Evolutionary conservation across 2,888 invertebrate genomes (phyloP).

Genomic region (Protonemura montana): DNA sequence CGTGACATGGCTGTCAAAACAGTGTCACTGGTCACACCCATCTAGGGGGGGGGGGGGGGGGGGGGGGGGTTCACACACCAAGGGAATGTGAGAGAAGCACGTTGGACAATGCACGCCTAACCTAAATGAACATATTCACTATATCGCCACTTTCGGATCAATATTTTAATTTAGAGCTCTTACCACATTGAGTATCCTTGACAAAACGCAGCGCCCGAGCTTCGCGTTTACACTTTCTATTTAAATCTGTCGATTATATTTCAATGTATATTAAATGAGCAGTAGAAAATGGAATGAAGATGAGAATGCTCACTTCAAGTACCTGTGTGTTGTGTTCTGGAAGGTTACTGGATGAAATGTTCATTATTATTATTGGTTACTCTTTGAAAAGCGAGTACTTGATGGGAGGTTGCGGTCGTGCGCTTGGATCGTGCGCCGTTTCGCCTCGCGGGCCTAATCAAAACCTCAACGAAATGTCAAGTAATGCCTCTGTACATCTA

Average conservation of each 20-base stretch:
- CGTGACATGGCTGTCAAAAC: neutral
- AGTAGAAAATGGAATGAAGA: constrained; percentile 13
- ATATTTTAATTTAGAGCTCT: constrained; percentile 13
- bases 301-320: too few species aligned
- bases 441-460: neutral
- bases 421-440: neutral
- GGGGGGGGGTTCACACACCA: too few species aligned
- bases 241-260: neutral
- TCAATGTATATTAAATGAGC: neutral
- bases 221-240: constrained; percentile 32
- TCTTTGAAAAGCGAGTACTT: neutral
- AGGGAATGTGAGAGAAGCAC: too few species aligned
- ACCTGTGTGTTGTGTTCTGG: neutral
- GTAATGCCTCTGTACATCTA: too few species aligned
- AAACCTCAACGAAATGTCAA: constrained; percentile 31
- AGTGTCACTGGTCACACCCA: neutral
- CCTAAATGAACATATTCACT: neutral
- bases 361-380: neutral
- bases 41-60: too few species aligned
- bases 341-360: neutral
- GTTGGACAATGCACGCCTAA: neutral
- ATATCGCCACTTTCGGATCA: constrained; percentile 26
- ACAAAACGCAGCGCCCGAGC: constrained; percentile 19
- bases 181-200: constrained; percentile 29
- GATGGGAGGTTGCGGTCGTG: neutral